phyloP scores from a whole-genome alignment of 2,113 vertebrate genomes.

The Scolopax mira region DNA sequence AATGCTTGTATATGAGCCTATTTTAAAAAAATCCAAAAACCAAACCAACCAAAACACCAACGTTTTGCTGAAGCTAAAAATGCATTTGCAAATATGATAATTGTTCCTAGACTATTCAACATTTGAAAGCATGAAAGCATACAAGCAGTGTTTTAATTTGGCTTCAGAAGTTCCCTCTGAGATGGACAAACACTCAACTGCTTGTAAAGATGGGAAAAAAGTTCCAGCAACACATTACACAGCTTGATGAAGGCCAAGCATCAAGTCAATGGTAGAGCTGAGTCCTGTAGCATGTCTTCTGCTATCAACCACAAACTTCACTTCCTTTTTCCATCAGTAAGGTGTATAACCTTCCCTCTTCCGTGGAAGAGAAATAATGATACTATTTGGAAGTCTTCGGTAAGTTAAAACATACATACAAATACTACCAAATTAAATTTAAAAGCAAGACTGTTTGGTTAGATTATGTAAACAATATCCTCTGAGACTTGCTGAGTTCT shows the following conservation, averaged over 20 bases:
- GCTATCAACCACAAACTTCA: background rate
- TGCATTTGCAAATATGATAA: background rate
- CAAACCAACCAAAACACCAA: background rate
- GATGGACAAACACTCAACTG: background rate
- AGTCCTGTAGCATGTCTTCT: background rate
- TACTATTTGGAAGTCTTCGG: conserved; percentile 27
- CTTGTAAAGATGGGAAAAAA: background rate
- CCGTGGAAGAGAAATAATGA: background rate
- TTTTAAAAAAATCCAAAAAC: too few relatives aligned
- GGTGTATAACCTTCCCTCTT: background rate
- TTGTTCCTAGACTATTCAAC: background rate
- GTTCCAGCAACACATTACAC: background rate
- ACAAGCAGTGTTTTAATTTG: background rate
- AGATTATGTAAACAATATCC: conserved; percentile 60
- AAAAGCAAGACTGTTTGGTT: conserved; percentile 52
- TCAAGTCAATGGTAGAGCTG: background rate
- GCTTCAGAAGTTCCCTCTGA: background rate
- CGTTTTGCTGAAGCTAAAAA: background rate
- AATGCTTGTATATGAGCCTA: background rate
- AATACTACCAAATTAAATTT: conserved; percentile 56
- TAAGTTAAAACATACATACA: conserved; percentile 49
- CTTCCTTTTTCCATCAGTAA: background rate
- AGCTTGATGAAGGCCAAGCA: background rate
- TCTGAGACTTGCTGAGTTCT: conserved; percentile 66
- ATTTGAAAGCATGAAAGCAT: background rate